Percentiles rank a stretch among this genome's conserved stretches.
Conservation (phyloP, 2,888 invertebrate species). For the Nymphalis urticae region DNA sequence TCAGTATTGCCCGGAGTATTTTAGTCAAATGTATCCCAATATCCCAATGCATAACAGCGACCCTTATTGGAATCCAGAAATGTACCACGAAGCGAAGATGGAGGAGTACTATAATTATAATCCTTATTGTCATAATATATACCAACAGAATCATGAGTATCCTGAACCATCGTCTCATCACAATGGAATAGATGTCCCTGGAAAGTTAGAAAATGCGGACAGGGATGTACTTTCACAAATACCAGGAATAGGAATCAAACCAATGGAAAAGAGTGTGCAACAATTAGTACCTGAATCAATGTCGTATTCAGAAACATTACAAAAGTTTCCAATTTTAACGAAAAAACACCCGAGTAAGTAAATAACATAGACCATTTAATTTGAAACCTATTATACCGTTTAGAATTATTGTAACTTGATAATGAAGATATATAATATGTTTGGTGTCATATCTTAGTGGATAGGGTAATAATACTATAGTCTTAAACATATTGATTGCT, state of each 20-base stretch:
- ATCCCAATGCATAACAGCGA: conserved; percentile 64
- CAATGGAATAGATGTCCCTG: conserved; percentile 42
- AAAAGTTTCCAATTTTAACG: conserved; percentile 47
- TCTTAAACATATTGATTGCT: neutral
- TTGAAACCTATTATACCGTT: neutral
- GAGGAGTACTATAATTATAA: conserved; percentile 71
- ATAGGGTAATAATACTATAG: no score
- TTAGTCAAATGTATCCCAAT: conserved; percentile 60
- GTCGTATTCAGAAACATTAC: conserved; percentile 41
- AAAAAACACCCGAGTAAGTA: conserved; percentile 67
- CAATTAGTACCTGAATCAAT: conserved; percentile 31
- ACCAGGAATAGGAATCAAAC: conserved; percentile 18
- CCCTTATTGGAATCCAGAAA: conserved; percentile 64
- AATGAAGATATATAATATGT: no score
- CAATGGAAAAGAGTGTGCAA: conserved; percentile 40
- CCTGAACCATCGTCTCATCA: conserved; percentile 46
- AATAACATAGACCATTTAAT: conserved; percentile 5
- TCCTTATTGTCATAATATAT: conserved; percentile 65
- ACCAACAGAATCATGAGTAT: conserved; percentile 66
- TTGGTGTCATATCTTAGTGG: no score
- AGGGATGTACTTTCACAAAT: conserved; percentile 38
- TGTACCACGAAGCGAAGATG: conserved; percentile 63
- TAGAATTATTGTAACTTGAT: neutral
- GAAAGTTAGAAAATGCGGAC: conserved; percentile 47
- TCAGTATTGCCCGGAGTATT: conserved; percentile 66